Evolutionary conservation across 2,888 invertebrate species (phyloP), one percentile per base, ranked within the genome.

Genomic region (Macroteleia sp.): DNA sequence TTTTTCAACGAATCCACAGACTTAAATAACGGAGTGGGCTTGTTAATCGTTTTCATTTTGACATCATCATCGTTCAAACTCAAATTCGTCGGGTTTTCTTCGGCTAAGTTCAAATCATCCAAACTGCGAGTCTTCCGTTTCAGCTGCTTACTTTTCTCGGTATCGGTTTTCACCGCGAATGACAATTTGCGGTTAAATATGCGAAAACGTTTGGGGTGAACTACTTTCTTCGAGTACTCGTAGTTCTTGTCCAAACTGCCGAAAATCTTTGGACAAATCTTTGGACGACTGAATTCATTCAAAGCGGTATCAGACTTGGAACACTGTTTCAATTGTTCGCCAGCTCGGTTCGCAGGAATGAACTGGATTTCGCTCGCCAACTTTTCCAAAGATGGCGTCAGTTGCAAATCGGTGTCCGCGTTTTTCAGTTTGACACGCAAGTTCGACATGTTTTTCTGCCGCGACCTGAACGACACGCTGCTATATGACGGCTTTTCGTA

Each of bases 291-390:
- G 2, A 59, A 52, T 22, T 70, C 76, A 30, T 77, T 83, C 70
- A 81, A 71, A 20, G 85, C 85, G 17, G 83, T 84, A 54, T 87
- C 85, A 0, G 84, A 86, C 14, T 84, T 85, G 0, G 83, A 85
- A 14, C 75, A 74, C 3, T 82, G 81, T n/a, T 83, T 85, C 64
- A 75, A 69, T 4, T 77, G 57, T 4, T 48, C 59, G 10, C 36
- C 41, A n/a, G 30, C 61, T 1, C 62, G 69, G 34, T 75, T 83
- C 2, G 87, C 87, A 8, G 90, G 88, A 19, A 86, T 70, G 66
- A 90, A 90, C 61, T 88, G 85, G 30, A 90, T 90, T 75, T 90
- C 89, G 52, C 84, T 87, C 0, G 90, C 89, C 17, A 90, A 78
- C 54, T 89, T 89, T 44, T 90, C 89, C 48, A 91, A 75, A 6